phyloP scores from a whole-genome alignment of 2,888 invertebrate species.

The Eristalis arbustorum region DNA sequence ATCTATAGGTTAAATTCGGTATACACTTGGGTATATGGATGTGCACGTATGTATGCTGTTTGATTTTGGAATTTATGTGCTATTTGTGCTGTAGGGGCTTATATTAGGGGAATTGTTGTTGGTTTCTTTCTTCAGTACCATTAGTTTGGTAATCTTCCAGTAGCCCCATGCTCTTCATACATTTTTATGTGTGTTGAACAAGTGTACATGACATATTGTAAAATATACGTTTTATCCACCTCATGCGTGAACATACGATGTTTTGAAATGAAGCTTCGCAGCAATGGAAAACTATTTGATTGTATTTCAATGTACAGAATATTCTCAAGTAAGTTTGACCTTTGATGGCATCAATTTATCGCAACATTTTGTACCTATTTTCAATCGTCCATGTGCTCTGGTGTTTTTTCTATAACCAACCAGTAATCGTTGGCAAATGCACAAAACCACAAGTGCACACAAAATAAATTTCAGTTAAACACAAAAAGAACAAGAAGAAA shows the following conservation, averaged over 20 bases:
- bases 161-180: neutral
- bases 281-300: neutral
- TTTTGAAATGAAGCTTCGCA: neutral
- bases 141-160: constrained; percentile 9
- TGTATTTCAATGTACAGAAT: too few species aligned
- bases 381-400: too few species aligned
- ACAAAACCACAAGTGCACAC: too few species aligned
- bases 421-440: constrained; percentile 45
- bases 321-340: too few species aligned
- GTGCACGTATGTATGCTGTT: constrained; percentile 18
- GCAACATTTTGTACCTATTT: too few species aligned
- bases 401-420: too few species aligned
- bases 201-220: neutral
- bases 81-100: constrained; percentile 64
- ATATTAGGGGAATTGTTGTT: constrained; percentile 55
- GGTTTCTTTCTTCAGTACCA: constrained; percentile 11
- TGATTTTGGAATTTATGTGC: constrained; percentile 60
- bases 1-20: constrained; percentile 63
- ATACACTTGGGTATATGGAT: neutral
- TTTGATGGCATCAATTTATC: too few species aligned
- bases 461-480: too few species aligned
- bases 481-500: neutral
- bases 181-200: neutral
- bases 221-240: neutral
- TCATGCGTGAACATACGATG: neutral